Evolutionary conservation across 2,888 invertebrate species (phyloP), one percentile per base, ranked within the genome.

Genomic region (Agrilus biguttatus): DNA sequence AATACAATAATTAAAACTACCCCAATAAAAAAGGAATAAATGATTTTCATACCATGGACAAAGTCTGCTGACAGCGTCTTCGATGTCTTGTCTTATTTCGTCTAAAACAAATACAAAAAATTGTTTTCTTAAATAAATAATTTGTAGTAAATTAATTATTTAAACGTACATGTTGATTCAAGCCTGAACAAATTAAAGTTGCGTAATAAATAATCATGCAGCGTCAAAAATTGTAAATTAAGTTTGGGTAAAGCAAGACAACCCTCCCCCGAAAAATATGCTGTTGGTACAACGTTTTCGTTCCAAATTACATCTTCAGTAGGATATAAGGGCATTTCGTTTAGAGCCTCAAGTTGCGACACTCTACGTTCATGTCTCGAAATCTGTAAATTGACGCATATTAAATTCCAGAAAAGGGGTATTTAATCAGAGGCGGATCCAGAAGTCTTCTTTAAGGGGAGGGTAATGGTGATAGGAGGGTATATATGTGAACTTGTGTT

Each of bases 301-400:
- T 99, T 92, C 98, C 98, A 99, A 54, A 98, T 92, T 3, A 97
- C 84, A 46, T 88, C 83, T 63, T 99, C 98, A 0, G 95, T 97
- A 0, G 98, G 98, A 62, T 98, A 99, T 1, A 99, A 71, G 0
- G 98, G 97, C 91, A 97, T 95, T 54, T 91, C 87, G 63, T 98
- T 99, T 10, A 99, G 68, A 43, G 89, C 86, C 60, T 96, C 91
- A 42, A 97, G 68, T 59, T 98, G 96, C 0, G 95, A 96, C 33
- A 83, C 79, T 40, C 91, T 76, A 35, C 83, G 75, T 63, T 95
- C 92, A 63, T 95, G 92, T 2, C 88, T 74, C 1, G 83, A 85
- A 52, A 84, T 76, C 82, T 82, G 56, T 23, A 56, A 51, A 47
- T 47, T 28, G 8, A 14, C 12, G 7, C 5, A 5, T 35, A 7